Evolutionary conservation across 2,797 vertebrate genomes (phyloP), one percentile per base, ranked within the genome.

Genomic region (Diplodus puntazzo): DNA sequence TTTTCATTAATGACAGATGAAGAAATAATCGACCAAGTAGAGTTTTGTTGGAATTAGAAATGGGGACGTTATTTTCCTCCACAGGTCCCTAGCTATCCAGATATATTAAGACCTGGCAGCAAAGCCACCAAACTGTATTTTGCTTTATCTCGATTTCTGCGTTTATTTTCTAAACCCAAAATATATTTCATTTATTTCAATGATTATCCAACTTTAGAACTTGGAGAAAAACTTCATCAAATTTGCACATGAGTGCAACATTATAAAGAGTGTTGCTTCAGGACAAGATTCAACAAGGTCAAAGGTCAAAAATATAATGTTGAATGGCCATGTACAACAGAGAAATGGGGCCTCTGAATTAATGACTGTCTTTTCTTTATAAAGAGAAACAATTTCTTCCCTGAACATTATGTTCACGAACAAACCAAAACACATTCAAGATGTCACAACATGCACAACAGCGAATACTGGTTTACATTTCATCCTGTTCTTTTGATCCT

Each of bases 381-480:
- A 23, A 1, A 11, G 20, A 68, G 54, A 23, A 80, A 49, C 63
- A 67, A 67, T 78, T 86, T 74, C 46, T 77, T 73, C 53, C 20
- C 53, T 58, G 68, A 78, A 81, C 71, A 73, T 57, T 69, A 77
- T 0, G 16, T 58, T 8, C 11, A 75, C 0, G 53, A 55, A 58
- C 68, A 84, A 69, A 72, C 45, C 23, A 69, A 80, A 75, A 77
- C 73, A 78, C 21, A 23, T 17, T 70, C 0, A 49, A 70, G n/a
- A 72, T 52, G 54, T 69, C 21, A 18, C 25, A 2, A 45, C 52
- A 13, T 45, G 45, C 69, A 69, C 69, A 55, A 60, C 65, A 27
- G 46, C 60, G 72, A 78, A 80, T 11, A 68, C 21, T 66, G 73
- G 23, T 69, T 79, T 77, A 63, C 75, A 75, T 73, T 63, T 80